phyloP scores from a whole-genome alignment of 1,140 invertebrate genomes.

The Bathynomus jamesi region DNA sequence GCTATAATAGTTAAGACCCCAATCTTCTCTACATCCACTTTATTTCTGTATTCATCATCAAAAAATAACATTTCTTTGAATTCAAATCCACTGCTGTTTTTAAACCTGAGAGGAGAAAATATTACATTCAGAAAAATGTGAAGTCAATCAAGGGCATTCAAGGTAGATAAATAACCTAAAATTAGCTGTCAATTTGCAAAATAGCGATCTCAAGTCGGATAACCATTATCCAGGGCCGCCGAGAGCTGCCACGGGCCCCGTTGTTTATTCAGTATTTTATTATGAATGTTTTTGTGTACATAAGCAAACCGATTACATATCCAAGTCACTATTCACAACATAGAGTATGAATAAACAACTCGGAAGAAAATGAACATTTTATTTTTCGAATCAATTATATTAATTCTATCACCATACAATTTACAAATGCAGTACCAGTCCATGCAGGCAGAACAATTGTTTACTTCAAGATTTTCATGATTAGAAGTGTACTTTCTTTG shows the following conservation, averaged over 20 bases:
- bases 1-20: slow-evolving; percentile 54
- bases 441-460: no score
- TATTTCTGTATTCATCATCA: slow-evolving; percentile 59
- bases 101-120: slow-evolving; percentile 50
- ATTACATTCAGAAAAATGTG: slow-evolving; percentile 6
- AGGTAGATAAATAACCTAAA: not conserved
- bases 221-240: no score
- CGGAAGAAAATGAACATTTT: no score
- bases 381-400: no score
- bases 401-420: no score
- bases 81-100: slow-evolving; percentile 48
- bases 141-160: not conserved
- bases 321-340: no score
- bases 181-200: not conserved
- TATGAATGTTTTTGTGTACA: no score
- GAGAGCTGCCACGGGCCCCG: not conserved
- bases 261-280: not conserved
- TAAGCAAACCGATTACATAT: no score
- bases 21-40: slow-evolving; percentile 49
- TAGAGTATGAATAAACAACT: no score
- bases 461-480: no score
- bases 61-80: slow-evolving; percentile 65
- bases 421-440: no score
- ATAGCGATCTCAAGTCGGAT: not conserved
- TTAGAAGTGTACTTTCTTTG: no score